phyloP scores from a whole-genome alignment of 2,797 vertebrate species.

The Sphaeramia orbicularis region DNA sequence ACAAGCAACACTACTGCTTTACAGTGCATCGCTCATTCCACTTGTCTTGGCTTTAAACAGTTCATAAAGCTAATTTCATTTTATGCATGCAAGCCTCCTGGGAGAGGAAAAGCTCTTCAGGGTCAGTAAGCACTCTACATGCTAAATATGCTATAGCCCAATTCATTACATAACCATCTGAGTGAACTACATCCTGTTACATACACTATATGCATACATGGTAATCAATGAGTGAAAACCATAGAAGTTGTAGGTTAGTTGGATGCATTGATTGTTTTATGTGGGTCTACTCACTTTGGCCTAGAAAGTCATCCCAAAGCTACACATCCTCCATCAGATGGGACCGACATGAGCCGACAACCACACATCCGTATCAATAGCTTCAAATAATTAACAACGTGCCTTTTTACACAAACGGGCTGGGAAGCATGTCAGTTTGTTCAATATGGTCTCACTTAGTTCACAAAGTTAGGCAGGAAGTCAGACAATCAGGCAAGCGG shows the following conservation, averaged over 20 bases:
- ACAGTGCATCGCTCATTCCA: constrained; percentile 23
- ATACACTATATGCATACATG: constrained; percentile 7
- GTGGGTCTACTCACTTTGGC: constrained; percentile 31
- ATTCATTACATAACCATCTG: constrained; percentile 64
- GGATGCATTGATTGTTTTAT: constrained; percentile 46
- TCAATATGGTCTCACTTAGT: constrained; percentile 72
- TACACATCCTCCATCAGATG: constrained; percentile 8
- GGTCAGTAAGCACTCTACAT: constrained; percentile 67
- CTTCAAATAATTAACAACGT: constrained; percentile 61
- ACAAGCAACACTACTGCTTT: constrained; percentile 14
- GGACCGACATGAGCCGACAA: constrained; percentile 40
- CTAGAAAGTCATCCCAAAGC: constrained; percentile 55
- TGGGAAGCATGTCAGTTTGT: constrained; percentile 46
- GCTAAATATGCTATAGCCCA: constrained; percentile 37
- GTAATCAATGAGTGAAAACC: constrained; percentile 43
- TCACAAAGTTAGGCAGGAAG: constrained; percentile 70
- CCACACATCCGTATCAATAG: constrained; percentile 66
- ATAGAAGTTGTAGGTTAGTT: constrained; percentile 14
- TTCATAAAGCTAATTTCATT: constrained; percentile 60
- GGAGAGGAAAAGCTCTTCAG: constrained; percentile 45
- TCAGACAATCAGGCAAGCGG: constrained; percentile 26
- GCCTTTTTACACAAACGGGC: constrained; percentile 51
- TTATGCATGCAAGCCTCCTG: constrained; percentile 49
- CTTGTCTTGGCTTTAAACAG: constrained; percentile 43
- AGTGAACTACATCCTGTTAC: constrained; percentile 24